Evolutionary conservation across 2,888 invertebrate species (phyloP), one percentile per base, ranked within the genome.

Genomic region (Stenodera caucasica): DNA sequence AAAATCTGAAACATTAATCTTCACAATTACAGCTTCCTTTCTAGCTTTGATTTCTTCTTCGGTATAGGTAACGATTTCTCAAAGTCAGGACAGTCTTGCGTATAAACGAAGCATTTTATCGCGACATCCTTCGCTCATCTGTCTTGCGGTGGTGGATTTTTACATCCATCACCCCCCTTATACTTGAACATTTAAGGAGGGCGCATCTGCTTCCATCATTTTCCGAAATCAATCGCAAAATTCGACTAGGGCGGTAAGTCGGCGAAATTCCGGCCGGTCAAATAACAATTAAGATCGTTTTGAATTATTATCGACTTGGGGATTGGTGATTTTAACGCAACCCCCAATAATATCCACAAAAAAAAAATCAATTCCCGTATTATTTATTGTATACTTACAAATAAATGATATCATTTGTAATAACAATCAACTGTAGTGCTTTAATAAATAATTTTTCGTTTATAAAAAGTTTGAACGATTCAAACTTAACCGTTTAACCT

Each of bases 91-190:
- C 6, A 11, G 23, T 23, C 45, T 45, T 45, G 45, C 45, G 45
- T 45, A 45, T 51, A 32, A 30, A 14, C 21, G 45, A 23, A 21
- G 45, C 54, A 37, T 35, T 54, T 59, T 56, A 30, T 54, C 15
- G 52, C 52, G 77, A 78, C 78, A 77, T 77, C 77, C 76, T 76
- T 75, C 77, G 72, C 69, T 73, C 72, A 74, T 74, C 72, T 72
- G 73, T 74, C 72, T 72, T 67, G 70, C 67, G 21, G 57, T 68
- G 21, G 57, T 55, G 64, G 70, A 69, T 71, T 69, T 69, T 69
- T 69, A 61, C 64, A 68, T 68, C 66, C 61, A 68, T 68, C 65
- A 67, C 56, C 21, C 29, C 53, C 32, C 33, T 33, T 45, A 8
- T 8, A 11, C 21, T 21, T 14, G 1, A 52, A 40, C 40, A 40